Base-by-base conservation (phyloP, 2,113 vertebrate genomes). In the Canis aureus region DNA sequence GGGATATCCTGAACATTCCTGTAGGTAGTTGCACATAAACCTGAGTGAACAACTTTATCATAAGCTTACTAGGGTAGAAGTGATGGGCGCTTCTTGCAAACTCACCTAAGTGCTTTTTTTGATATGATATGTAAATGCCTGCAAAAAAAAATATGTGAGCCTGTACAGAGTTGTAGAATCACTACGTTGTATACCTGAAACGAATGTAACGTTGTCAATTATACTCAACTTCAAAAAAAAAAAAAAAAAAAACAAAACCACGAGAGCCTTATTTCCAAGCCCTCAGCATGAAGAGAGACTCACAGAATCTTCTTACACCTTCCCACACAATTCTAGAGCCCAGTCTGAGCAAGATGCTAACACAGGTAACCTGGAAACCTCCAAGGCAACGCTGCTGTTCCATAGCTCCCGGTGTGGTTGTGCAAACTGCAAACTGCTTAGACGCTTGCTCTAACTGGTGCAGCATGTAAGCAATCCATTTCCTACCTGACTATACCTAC, bases 111-210 rank as follows among this genome's bases (percentile, higher is more conserved):
- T 66, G 64, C 25, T 22, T 59, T 76, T 91, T 81, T 43, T 67
- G 38, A 27, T 95, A n/a, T 87, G 55, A 49, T 92, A 87, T 76
- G 23, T 93, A 76, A 76, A 74, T 85, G 35, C 62, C 83, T 66
- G 22, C 49, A 59, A 89, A 92, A 79, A 38, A 89, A 57, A 90
- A 55, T 16, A 51, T 4, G n/a, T 71, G 73, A 76, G 8, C 73
- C 73, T 76, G 73, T 51, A 51, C 8, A 27, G 43, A 76, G 38
- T 49, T 76, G 73, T 27, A 27, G 38, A 49, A 76, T 49, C 25
- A 25, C 43, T 51, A 49, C 25, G 38, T 43, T 25, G 71, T 74
- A 74, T 76, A 76, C 73, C 25, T 49, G 23, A 27, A 25, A 49
- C 73, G 27, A 76, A 76, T 51, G 23, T 76, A 51, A 51, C 23